phyloP scores from a whole-genome alignment of 1,140 invertebrate species.

The Galendromus occidentalis region DNA sequence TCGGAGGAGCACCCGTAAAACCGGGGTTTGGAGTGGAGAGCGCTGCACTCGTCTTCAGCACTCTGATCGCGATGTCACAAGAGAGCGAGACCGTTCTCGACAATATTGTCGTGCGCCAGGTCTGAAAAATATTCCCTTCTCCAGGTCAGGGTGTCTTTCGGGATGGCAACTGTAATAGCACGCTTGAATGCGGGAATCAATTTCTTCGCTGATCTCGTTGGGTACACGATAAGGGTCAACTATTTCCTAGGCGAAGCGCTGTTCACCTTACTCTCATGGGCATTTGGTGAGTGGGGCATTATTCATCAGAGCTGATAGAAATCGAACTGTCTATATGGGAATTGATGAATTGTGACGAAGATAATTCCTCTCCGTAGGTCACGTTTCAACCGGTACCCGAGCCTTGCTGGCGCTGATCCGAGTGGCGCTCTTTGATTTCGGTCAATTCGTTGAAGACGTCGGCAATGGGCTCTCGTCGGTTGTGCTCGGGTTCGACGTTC shows the following conservation, averaged over 20 bases:
- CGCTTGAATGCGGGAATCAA: not conserved
- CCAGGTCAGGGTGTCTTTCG: not conserved
- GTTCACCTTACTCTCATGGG: slow-evolving; percentile 6
- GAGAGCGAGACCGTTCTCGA: too few species aligned
- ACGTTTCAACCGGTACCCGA: not conserved
- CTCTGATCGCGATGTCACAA: too few species aligned
- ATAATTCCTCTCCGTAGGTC: not conserved
- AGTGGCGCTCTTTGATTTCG: not conserved
- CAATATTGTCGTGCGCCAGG: too few species aligned
- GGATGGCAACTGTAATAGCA: not conserved
- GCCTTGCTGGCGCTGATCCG: not conserved
- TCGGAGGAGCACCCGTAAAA: too few species aligned
- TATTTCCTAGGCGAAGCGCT: not conserved
- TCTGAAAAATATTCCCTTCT: too few species aligned
- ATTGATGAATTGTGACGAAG: not conserved
- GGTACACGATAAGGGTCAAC: not conserved
- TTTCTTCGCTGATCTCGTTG: not conserved
- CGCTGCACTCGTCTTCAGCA: too few species aligned
- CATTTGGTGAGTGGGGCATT: not conserved
- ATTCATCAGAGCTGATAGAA: too few species aligned
- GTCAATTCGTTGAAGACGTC: not conserved
- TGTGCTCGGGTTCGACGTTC: not conserved
- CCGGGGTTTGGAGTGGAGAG: too few species aligned
- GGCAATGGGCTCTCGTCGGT: not conserved
- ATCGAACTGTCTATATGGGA: not conserved